These are phyloP conservation scores for Hassar affinis DNA, from an alignment of 2,113 vertebrate species.

Conservation along the genomic window DNA sequence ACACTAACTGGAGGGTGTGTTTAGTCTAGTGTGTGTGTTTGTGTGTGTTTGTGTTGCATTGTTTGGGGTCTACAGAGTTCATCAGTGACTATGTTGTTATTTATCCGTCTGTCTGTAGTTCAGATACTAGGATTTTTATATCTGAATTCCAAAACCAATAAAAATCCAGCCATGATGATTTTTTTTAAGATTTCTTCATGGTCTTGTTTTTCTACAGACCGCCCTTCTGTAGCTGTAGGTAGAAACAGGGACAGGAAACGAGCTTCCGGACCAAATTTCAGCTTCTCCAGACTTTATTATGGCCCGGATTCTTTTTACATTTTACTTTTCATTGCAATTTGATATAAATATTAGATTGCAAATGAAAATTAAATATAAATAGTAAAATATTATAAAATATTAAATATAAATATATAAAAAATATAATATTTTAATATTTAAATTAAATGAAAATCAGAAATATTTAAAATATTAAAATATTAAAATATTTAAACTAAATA, in stretches of 20 bases:
- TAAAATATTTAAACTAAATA: too few relatives aligned
- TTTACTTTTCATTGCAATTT: too few relatives aligned
- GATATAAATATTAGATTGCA: too few relatives aligned
- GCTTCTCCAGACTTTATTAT: background rate
- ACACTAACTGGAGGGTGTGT: background rate
- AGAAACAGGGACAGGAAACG: background rate
- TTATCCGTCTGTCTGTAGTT: background rate
- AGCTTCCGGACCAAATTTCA: background rate
- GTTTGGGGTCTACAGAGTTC: background rate
- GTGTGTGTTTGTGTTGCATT: background rate
- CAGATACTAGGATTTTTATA: background rate
- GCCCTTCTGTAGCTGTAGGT: background rate
- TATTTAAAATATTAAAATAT: too few relatives aligned
- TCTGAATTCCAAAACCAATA: background rate
- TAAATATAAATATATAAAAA: too few relatives aligned
- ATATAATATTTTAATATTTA: too few relatives aligned
- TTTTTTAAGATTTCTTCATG: background rate
- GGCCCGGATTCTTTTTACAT: too few relatives aligned
- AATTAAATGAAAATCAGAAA: too few relatives aligned
- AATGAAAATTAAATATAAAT: too few relatives aligned
- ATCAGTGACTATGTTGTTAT: background rate
- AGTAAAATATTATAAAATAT: too few relatives aligned
- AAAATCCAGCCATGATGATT: background rate
- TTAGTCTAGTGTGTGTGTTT: conserved; percentile 34
- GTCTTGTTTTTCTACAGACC: background rate